Evolutionary conservation across 2,888 invertebrate species (phyloP).

Genomic region (Pachycephus smyrnensis): DNA sequence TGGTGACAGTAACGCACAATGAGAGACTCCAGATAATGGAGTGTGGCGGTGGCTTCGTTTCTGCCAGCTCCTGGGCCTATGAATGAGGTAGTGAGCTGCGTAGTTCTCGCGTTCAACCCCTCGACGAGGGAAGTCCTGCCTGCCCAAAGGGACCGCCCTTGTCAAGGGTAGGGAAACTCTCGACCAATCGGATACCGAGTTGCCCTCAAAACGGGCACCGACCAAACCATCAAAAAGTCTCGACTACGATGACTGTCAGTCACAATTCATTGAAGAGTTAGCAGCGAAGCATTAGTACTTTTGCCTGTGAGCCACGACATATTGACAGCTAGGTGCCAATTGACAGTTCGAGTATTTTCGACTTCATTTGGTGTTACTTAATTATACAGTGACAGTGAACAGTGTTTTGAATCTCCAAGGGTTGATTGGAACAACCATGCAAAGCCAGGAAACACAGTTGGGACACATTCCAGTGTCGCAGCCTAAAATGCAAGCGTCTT

Average conservation of each 20-base stretch:
- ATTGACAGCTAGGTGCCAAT: neutral
- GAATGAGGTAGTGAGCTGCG: neutral
- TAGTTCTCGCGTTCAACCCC: conserved; percentile 22
- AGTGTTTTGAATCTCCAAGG: neutral
- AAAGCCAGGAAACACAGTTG: conserved; percentile 50
- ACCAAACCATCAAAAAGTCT: conserved; percentile 55
- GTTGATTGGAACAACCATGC: conserved; percentile 37
- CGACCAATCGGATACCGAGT: conserved; percentile 44
- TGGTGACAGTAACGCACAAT: conserved; percentile 43
- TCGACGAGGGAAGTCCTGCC: conserved; percentile 29
- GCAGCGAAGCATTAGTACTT: conserved; percentile 11
- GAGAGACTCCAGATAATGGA: conserved; percentile 33
- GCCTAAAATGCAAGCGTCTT: conserved; percentile 57
- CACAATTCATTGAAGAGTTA: conserved; percentile 47
- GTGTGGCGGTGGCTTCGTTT: conserved; percentile 4
- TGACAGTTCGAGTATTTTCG: neutral
- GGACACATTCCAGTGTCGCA: conserved; percentile 45
- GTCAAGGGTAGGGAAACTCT: conserved; percentile 45
- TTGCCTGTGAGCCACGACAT: neutral
- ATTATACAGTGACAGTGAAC: conserved; percentile 3
- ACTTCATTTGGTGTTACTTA: conserved; percentile 3
- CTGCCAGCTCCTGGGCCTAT: neutral
- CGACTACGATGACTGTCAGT: conserved; percentile 52
- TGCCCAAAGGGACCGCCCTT: conserved; percentile 50
- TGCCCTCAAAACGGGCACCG: conserved; percentile 34